Evolutionary conservation across 2,797 vertebrate species (phyloP), one percentile per base, ranked within the genome.

Genomic region (Hydrolagus colliei): DNA sequence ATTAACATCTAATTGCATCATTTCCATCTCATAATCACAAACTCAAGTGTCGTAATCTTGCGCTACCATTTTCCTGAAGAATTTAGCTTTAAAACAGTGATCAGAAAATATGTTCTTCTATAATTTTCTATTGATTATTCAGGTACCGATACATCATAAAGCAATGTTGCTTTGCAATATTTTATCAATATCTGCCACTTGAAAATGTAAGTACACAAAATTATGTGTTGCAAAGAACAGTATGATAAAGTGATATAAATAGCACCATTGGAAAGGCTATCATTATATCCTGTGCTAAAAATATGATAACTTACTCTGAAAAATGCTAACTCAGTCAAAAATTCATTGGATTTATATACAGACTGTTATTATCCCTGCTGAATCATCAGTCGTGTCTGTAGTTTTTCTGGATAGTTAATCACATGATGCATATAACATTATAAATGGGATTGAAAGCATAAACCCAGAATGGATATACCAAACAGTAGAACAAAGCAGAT

Each of bases 1-100:
- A 84, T 84, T 84, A 84, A 84, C 16, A 71, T n/a, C 65, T 84
- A 84, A 84, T 84, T 84, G 79, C 32, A 52, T 84, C 18, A 71
- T 84, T 84, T 71, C 7, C 27, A 84, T 67, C 65, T 10, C 32
- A 18, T 84, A 65, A 65, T 84, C 65, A n/a, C 16, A 84, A 84
- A 41, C 41, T 62, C 68, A 41, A 71, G 71, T 71, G 27, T 12
- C 41, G 68, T 84, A 35, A 8, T n/a, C 16, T 52, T 52, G 41
- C 41, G 41, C 32, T 41, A 84, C 65, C 41, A 71, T 35, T 35
- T 52, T 84, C 16, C 18, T 35, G 79, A 84, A 71, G 13, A 68
- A 12, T 32, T 82, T 41, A 35, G 16, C 67, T 16, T 41, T 84
- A 35, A 84, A 84, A 84, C 71, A 35, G 10, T 41, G 20, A 65